Evolutionary conservation across 2,888 invertebrate genomes (phyloP).

Genomic region (Pilophorus perplexus): DNA sequence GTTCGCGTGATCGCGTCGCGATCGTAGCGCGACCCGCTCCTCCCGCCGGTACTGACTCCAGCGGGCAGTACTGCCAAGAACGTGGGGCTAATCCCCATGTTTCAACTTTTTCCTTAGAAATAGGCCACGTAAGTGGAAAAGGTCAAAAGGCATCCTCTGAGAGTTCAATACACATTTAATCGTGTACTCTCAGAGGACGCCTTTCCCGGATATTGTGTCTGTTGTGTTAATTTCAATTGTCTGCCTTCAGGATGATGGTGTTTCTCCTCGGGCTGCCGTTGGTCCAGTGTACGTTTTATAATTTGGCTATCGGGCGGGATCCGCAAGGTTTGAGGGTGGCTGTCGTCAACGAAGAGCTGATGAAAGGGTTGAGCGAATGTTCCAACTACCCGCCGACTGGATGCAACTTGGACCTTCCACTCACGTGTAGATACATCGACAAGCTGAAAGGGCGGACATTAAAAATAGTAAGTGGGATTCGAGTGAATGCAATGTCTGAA

Average conservation of each 20-base stretch:
- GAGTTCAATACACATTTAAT: too few species aligned
- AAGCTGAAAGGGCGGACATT: constrained; percentile 46
- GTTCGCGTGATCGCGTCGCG: too few species aligned
- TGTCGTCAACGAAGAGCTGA: constrained; percentile 54
- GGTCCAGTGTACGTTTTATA: constrained; percentile 55
- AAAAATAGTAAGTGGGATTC: constrained; percentile 43
- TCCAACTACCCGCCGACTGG: constrained; percentile 41
- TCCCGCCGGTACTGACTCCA: too few species aligned
- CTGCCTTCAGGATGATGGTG: constrained; percentile 52
- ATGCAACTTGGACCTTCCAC: constrained; percentile 47
- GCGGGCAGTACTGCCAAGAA: too few species aligned
- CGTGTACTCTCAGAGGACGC: too few species aligned
- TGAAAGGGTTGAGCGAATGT: constrained; percentile 46
- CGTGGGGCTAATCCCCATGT: too few species aligned
- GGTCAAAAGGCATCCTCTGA: too few species aligned
- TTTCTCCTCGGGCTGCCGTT: constrained; percentile 56
- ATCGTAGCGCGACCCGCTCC: too few species aligned
- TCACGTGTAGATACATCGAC: constrained; percentile 48
- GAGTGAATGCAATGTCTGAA: neutral
- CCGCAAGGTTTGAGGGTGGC: constrained; percentile 53
- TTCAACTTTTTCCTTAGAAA: too few species aligned
- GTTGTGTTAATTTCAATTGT: too few species aligned
- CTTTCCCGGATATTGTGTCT: too few species aligned
- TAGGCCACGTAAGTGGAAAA: too few species aligned
- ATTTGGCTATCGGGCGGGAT: constrained; percentile 54